Evolutionary conservation across 2,888 invertebrate species (phyloP).

Genomic region (Matsumyia berberina): DNA sequence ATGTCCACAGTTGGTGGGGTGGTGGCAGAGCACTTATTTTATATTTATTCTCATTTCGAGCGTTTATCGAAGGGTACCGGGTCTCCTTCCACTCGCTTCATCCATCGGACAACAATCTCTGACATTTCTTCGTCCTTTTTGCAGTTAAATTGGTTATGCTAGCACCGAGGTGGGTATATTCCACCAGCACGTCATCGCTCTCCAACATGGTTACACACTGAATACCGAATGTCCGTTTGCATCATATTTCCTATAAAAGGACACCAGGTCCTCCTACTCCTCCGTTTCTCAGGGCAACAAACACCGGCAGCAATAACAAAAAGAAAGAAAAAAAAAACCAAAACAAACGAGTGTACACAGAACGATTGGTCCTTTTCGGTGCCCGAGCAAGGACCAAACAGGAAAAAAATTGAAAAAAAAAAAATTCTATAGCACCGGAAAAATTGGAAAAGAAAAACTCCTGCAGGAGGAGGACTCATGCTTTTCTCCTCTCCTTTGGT

Average conservation of each 20-base stretch:
- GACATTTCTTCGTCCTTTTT: constrained; percentile 28
- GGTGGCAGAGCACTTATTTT: constrained; percentile 55
- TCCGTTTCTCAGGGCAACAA: background rate
- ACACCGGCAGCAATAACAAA: constrained; percentile 34
- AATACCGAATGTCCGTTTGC: constrained; percentile 51
- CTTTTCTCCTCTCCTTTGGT: constrained; percentile 19
- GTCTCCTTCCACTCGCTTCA: background rate
- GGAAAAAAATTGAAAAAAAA: constrained; percentile 7
- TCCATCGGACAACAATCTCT: constrained; percentile 42
- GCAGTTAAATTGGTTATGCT: constrained; percentile 54
- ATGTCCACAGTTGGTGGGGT: constrained; percentile 29
- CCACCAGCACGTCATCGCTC: constrained; percentile 13
- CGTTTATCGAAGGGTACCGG: constrained; percentile 62
- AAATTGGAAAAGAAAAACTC: constrained; percentile 63
- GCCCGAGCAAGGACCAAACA: constrained; percentile 27
- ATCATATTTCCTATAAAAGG: constrained; percentile 47
- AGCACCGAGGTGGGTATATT: background rate
- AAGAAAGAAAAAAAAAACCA: constrained; percentile 16
- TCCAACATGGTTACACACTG: constrained; percentile 28
- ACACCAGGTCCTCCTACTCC: constrained; percentile 19
- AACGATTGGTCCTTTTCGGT: constrained; percentile 61
- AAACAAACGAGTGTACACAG: constrained; percentile 42
- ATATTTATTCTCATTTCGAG: constrained; percentile 70
- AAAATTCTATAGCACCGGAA: constrained; percentile 14
- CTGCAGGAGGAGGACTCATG: constrained; percentile 56